These are phyloP conservation scores for Carassius gibelio DNA, from an alignment of 2,113 vertebrate species.

Conservation along the genomic window DNA sequence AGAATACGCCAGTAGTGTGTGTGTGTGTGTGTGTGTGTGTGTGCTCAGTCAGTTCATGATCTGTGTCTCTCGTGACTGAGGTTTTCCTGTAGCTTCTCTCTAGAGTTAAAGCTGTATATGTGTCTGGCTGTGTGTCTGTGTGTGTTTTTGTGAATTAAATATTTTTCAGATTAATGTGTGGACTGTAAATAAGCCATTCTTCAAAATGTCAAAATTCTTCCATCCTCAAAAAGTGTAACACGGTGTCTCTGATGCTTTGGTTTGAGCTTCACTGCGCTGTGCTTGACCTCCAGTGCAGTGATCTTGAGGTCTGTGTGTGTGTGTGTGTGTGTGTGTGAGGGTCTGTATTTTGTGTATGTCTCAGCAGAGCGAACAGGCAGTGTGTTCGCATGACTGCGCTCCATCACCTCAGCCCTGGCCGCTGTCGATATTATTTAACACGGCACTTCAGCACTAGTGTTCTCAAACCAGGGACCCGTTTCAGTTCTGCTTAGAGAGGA, in stretches of 20 bases:
- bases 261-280: not conserved
- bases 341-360: not conserved
- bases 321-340: not conserved
- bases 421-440: constrained; percentile 9
- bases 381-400: not conserved
- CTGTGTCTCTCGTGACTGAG: not conserved
- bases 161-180: not conserved
- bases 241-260: not conserved
- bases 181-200: not conserved
- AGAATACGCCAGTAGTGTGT: not conserved
- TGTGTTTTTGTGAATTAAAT: too few relatives aligned
- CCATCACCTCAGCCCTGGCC: not conserved
- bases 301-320: not conserved
- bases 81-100: too few relatives aligned
- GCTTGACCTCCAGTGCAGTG: not conserved
- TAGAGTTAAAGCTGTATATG: not conserved
- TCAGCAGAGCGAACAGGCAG: not conserved
- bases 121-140: not conserved
- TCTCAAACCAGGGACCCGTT: constrained; percentile 11
- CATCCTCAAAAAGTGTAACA: not conserved
- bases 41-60: not conserved
- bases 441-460: not conserved
- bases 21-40: constrained; percentile 2
- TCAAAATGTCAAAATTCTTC: too few relatives aligned
- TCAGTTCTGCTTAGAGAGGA: constrained; percentile 9